These are phyloP conservation scores for Sturnira hondurensis DNA, from an alignment of 2,113 vertebrate genomes.

Conservation along the genomic window DNA sequence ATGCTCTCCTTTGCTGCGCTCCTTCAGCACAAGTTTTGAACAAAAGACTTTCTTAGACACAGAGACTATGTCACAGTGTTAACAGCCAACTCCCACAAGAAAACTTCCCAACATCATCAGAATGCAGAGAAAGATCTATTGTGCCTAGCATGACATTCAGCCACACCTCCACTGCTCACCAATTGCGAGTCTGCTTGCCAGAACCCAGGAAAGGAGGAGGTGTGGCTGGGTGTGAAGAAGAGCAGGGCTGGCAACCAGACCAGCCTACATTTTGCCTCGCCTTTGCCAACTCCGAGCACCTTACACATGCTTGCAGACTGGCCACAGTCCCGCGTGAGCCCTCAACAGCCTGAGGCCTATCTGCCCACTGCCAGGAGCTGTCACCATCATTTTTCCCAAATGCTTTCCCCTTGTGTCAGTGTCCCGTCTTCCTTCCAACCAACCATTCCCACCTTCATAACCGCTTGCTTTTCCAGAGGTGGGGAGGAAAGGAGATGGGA, in stretches of 20 bases:
- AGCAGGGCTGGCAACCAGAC: background rate
- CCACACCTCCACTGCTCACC: background rate
- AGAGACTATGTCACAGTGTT: background rate
- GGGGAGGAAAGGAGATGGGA: background rate
- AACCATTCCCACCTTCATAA: background rate
- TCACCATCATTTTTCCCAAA: background rate
- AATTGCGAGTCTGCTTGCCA: background rate
- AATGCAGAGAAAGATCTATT: background rate
- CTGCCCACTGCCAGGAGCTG: background rate
- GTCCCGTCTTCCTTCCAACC: background rate
- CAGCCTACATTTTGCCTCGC: background rate
- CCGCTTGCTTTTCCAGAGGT: background rate
- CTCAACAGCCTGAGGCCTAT: background rate
- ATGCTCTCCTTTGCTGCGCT: background rate
- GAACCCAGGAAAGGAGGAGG: background rate
- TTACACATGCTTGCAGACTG: background rate
- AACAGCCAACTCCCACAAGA: background rate
- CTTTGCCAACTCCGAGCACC: background rate
- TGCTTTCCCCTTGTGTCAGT: background rate
- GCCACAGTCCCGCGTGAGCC: background rate
- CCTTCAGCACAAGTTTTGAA: background rate
- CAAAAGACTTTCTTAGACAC: background rate
- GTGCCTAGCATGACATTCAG: background rate
- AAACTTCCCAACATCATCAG: background rate
- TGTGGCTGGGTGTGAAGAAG: too few species aligned